These are phyloP conservation scores for Campoletis raptor DNA, from an alignment of 2,888 invertebrate species.

Conservation along the genomic window DNA sequence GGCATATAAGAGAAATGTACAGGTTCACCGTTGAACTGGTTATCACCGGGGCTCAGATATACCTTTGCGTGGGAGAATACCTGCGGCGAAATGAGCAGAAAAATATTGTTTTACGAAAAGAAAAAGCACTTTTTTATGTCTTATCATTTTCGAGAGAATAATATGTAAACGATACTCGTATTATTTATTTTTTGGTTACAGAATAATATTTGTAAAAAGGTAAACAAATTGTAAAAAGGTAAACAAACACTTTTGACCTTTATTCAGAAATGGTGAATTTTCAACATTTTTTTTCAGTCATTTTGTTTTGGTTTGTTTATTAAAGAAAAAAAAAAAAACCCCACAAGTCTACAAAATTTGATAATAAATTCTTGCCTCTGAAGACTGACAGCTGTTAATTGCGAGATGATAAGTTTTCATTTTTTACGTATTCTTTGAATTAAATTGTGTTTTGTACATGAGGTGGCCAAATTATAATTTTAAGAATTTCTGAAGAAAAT, in stretches of 20 bases:
- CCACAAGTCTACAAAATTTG: too few species aligned
- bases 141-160: slow-evolving; percentile 1
- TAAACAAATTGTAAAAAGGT: not conserved
- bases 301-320: too few species aligned
- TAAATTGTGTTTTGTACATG: too few species aligned
- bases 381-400: too few species aligned
- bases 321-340: too few species aligned
- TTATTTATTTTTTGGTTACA: not conserved
- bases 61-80: slow-evolving; percentile 92
- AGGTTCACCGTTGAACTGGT: slow-evolving; percentile 90
- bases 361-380: too few species aligned
- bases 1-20: slow-evolving; percentile 92
- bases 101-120: slow-evolving; percentile 32
- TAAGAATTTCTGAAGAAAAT: too few species aligned
- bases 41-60: slow-evolving; percentile 91
- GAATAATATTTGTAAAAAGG: not conserved
- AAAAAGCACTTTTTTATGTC: not conserved
- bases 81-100: slow-evolving; percentile 83
- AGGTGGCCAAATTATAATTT: too few species aligned
- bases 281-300: not conserved
- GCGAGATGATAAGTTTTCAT: too few species aligned
- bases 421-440: too few species aligned
- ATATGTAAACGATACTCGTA: not conserved
- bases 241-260: not conserved
- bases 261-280: not conserved